Conservation (phyloP, 2,797 vertebrate genomes). For the Sphaeramia orbicularis region DNA sequence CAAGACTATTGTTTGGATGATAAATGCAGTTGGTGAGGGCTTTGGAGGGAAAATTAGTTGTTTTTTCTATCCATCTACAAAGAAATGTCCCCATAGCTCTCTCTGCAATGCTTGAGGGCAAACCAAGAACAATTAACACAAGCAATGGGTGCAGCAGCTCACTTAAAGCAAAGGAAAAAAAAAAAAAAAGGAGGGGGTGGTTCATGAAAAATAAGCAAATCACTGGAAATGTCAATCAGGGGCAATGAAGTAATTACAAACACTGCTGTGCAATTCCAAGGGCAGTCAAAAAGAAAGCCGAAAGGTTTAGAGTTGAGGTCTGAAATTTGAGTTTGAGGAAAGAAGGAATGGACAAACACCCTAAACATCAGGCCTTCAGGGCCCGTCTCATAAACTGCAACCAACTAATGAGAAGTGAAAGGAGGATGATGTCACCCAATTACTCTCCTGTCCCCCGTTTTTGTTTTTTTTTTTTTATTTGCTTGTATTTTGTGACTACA, state of each 20-base stretch:
- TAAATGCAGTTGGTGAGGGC: slow-evolving; percentile 92
- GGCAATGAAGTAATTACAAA: slow-evolving; percentile 77
- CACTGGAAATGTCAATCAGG: slow-evolving; percentile 81
- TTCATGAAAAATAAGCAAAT: slow-evolving; percentile 85
- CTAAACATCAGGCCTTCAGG: slow-evolving; percentile 63
- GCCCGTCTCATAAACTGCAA: slow-evolving; percentile 55
- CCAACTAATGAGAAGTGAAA: slow-evolving; percentile 74
- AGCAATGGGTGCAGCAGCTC: slow-evolving; percentile 71
- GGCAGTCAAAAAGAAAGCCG: slow-evolving; percentile 64
- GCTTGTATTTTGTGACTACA: slow-evolving; percentile 48
- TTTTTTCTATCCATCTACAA: slow-evolving; percentile 81
- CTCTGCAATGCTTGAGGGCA: slow-evolving; percentile 72
- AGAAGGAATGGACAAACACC: slow-evolving; percentile 68
- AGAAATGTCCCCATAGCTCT: slow-evolving; percentile 88
- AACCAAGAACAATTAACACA: slow-evolving; percentile 82
- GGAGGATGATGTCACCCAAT: slow-evolving; percentile 77
- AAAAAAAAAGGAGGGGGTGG: slow-evolving; percentile 54
- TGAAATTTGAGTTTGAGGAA: slow-evolving; percentile 68
- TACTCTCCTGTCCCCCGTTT: slow-evolving; percentile 57
- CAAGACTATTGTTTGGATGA: slow-evolving; percentile 99
- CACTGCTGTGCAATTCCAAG: slow-evolving; percentile 65
- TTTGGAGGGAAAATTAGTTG: slow-evolving; percentile 91
- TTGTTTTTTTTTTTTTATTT: too few relatives aligned
- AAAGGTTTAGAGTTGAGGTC: slow-evolving; percentile 63
- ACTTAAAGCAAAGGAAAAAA: slow-evolving; percentile 62